Evolutionary conservation across 2,888 invertebrate genomes (phyloP), one percentile per base, ranked within the genome.

Genomic region (Torymus texanus): DNA sequence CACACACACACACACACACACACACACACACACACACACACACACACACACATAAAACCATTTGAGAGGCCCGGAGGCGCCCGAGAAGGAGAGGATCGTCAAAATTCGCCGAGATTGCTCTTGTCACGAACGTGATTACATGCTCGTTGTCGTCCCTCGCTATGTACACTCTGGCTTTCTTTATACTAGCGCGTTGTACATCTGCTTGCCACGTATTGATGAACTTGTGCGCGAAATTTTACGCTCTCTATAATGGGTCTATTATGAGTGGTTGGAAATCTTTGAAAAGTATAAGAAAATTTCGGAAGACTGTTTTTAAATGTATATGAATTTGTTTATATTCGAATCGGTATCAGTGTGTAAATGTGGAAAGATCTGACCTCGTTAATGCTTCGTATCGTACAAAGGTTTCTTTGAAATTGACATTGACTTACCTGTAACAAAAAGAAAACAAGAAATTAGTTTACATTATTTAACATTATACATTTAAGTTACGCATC

Each of bases 21-120:
- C n/a, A n/a, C n/a, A n/a, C n/a, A n/a, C n/a, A n/a, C n/a, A n/a
- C n/a, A n/a, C n/a, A n/a, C n/a, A n/a, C n/a, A n/a, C n/a, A n/a
- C n/a, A 51, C 24, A 51, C 68, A 63, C 66, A 77, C 70, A 66
- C 71, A 67, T 78, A 81, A 75, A 58, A 78, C 78, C 66, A 80
- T 74, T 68, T 53, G 68, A 74, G 56, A 72, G 56, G 71, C 78
- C 66, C 65, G 41, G 77, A 73, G 68, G 73, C 56, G 70, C 1
- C 65, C 74, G 74, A 59, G 70, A 80, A 77, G 2, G 21, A 21
- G 21, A 21, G 21, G 8, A 41, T 77, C 77, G 50, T 75, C 73
- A 16, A 79, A 75, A 79, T 18, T 16, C 21, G 65, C 66, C 67
- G 55, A 56, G 81, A 76, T 73, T 41, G 70, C 74, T n/a, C 78